Percentiles rank a stretch among this genome's conserved stretches.
These are phyloP conservation scores for Muscicapa adusta DNA, from an alignment of 2,113 vertebrate species.

Conservation along the genomic window DNA sequence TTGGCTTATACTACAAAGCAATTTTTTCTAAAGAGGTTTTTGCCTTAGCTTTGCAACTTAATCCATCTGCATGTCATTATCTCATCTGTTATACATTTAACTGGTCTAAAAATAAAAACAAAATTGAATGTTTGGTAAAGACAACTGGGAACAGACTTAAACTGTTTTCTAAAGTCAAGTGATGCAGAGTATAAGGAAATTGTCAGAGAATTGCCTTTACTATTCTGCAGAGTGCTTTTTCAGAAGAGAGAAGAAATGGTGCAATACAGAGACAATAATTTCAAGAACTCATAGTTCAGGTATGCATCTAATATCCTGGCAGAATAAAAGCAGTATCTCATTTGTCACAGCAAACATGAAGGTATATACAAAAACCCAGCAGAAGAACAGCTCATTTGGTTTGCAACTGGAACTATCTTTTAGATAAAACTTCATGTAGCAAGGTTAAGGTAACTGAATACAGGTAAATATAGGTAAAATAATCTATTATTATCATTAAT, in stretches of 20 bases:
- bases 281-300: background rate
- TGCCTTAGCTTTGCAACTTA: constrained; percentile 52
- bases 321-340: background rate
- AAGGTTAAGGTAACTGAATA: background rate
- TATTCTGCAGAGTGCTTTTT: background rate
- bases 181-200: background rate
- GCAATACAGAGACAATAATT: background rate
- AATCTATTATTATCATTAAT: background rate
- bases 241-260: background rate
- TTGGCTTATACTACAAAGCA: constrained; percentile 54
- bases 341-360: background rate
- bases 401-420: background rate
- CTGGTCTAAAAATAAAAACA: constrained; percentile 46
- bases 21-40: constrained; percentile 34
- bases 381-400: background rate
- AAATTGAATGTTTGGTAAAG: constrained; percentile 58
- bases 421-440: background rate
- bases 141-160: constrained; percentile 36
- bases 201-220: background rate
- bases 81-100: constrained; percentile 62
- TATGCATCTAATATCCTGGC: background rate
- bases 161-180: background rate
- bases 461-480: background rate
- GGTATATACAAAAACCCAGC: background rate
- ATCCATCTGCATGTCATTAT: constrained; percentile 62